Conservation (phyloP, 2,888 invertebrate genomes). For the Idaea aversata region DNA sequence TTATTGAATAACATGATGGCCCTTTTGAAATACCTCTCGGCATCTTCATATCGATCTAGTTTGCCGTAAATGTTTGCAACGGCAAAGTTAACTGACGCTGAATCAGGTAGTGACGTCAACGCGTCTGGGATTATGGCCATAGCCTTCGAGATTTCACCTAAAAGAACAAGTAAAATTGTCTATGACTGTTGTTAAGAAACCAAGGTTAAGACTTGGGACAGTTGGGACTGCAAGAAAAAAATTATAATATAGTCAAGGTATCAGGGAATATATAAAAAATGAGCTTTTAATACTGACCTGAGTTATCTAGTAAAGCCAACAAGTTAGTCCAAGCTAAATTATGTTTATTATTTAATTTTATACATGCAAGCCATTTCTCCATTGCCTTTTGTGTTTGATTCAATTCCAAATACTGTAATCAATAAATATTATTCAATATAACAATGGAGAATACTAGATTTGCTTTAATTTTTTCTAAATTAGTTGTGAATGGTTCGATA, state of each 20-base stretch:
- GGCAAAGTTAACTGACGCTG: constrained; percentile 90
- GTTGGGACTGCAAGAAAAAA: too few species aligned
- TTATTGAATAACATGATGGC: constrained; percentile 83
- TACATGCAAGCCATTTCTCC: constrained; percentile 90
- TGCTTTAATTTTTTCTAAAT: background rate
- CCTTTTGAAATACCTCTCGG: constrained; percentile 89
- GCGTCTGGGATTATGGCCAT: constrained; percentile 85
- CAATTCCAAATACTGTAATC: constrained; percentile 87
- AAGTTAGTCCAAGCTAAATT: constrained; percentile 95
- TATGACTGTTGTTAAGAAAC: too few species aligned
- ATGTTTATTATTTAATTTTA: constrained; percentile 87
- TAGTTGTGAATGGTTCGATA: too few species aligned
- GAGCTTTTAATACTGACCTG: constrained; percentile 60
- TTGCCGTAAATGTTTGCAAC: constrained; percentile 95
- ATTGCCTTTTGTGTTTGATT: constrained; percentile 87
- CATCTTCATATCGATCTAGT: constrained; percentile 85
- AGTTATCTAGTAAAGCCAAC: constrained; percentile 90
- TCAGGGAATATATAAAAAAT: constrained; percentile 18
- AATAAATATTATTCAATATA: constrained; percentile 7
- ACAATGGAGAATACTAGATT: too few species aligned
- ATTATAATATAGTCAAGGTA: too few species aligned
- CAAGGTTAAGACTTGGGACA: too few species aligned
- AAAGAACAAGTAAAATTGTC: constrained; percentile 7
- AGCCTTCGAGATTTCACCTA: constrained; percentile 85
- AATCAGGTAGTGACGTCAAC: constrained; percentile 84